Evolutionary conservation across 1,140 invertebrate species (phyloP), one percentile per base, ranked within the genome.

Genomic region (Helicorthomorpha holstii): DNA sequence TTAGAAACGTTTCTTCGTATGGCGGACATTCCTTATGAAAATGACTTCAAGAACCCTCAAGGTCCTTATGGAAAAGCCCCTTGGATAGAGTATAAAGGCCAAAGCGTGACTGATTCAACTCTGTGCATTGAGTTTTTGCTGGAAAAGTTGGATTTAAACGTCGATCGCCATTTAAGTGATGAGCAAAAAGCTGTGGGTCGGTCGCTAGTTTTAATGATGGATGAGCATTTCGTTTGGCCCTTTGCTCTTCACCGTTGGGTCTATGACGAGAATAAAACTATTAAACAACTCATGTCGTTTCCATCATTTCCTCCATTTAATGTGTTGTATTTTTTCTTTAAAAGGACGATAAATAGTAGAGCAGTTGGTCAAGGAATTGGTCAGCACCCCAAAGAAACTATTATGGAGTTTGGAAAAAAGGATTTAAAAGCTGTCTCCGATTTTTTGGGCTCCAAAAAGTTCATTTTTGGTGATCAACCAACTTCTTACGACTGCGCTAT

Each of bases 11-110:
- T 60, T 48, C 50, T 64, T 1, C 50, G 62, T n/a, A 58, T 65
- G 57, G 60, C 62, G 3, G 57, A 60, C 10, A 61, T 63, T 41
- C 50, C 53, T 3, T 64, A 65, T 52, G 43, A 62, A 41, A 51
- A 19, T 47, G 26, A 14, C 45, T 51, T 51, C 27, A 51, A 54
- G 3, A 54, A 61, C 23, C 49, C 48, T 1, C 29, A 50, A 4
- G 56, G 61, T 0, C 42, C 42, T 1, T 59, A 56, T 22, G 60
- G 58, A n/a, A 63, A 60, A 43, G 55, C 53, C 0, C 70, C 71
- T 1, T 73, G 69, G 69, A 67, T 73, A 29, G 61, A 61, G 16
- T 59, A 63, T 26, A 69, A 70, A 50, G 70, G 68, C 1, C 50
- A 62, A 50, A 58, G 63, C 3, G 54, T 70, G 0, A 55, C 61